Base-by-base conservation (phyloP, 2,888 invertebrate genomes). In the Isotomurus palustris region DNA sequence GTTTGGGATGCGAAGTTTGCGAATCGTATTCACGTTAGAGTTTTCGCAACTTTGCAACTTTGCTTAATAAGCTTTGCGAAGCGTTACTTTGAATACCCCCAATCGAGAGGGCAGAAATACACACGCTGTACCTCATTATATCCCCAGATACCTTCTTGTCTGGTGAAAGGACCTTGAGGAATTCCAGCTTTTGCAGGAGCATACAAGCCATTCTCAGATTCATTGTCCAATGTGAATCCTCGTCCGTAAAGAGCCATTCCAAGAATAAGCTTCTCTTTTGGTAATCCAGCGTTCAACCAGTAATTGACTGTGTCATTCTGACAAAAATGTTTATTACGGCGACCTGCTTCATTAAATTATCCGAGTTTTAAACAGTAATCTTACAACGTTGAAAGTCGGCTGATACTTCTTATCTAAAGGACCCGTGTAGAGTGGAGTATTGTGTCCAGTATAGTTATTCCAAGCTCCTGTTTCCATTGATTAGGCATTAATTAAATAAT, bases 201-300 rank as follows among this genome's bases (percentile, higher is more conserved):
- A 29, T 84, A 81, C 0, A 85, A 74, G 1, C 73, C 75, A 14
- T 73, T 65, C 28, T 79, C 77, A 0, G 76, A 70, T 0, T 62
- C 72, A 60, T 80, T 73, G 0, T 74, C 72, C 14, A 89, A 74
- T 0, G 80, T 83, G 68, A 84, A 90, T 0, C 83, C 79, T 51
- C 83, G 80, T 0, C 87, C 89, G 64, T 87, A 89, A 3, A 83
- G 78, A 0, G 85, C 84, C 29, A 88, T 74, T 0, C 89, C 89
- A 1, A 89, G 63, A 0, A 84, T 76, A 0, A 90, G 68, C 73
- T 89, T 89, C 2, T 81, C 75, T 1, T 80, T 75, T 2, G 80
- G 77, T 1, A 81, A 82, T 10, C 84, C 83, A 64, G 78, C 76
- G 1, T 75, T 73, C 1, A 82, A 62, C 82, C 82, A 83, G 59